phyloP scores from a whole-genome alignment of 2,888 invertebrate species.

The Andrena camellia region DNA sequence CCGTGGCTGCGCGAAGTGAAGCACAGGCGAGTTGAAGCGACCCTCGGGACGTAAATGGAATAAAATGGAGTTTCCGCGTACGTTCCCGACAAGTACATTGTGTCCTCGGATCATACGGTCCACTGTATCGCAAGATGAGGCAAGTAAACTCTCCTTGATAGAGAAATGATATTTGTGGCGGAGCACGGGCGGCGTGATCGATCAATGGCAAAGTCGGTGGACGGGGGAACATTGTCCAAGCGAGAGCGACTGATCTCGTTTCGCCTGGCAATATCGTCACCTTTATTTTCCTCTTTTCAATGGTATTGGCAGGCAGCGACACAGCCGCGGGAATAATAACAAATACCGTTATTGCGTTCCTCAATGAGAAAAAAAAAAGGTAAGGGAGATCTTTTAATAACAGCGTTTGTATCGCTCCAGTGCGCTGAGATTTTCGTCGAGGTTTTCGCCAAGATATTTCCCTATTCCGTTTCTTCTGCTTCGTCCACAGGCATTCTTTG shows the following conservation, averaged over 20 bases:
- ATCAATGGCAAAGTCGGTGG: constrained; percentile 27
- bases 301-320: constrained; percentile 32
- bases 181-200: constrained; percentile 39
- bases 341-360: constrained; percentile 22
- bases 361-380: not conserved
- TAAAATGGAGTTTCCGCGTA: not conserved
- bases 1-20: no score
- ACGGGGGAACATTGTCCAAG: not conserved
- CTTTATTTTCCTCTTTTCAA: constrained; percentile 46
- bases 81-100: not conserved
- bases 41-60: no score
- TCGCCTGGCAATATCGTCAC: constrained; percentile 33
- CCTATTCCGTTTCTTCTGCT: no score
- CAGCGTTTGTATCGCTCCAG: not conserved
- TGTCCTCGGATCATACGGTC: not conserved
- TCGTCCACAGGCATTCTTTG: not conserved
- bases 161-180: constrained; percentile 15
- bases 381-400: constrained; percentile 25
- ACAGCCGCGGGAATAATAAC: constrained; percentile 27
- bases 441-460: not conserved
- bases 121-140: not conserved
- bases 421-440: constrained; percentile 5
- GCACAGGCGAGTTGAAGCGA: no score
- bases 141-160: constrained; percentile 10
- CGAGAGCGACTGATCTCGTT: constrained; percentile 4